These are phyloP conservation scores for Syrrhaptes paradoxus DNA, from an alignment of 2,113 vertebrate species.

Conservation along the genomic window DNA sequence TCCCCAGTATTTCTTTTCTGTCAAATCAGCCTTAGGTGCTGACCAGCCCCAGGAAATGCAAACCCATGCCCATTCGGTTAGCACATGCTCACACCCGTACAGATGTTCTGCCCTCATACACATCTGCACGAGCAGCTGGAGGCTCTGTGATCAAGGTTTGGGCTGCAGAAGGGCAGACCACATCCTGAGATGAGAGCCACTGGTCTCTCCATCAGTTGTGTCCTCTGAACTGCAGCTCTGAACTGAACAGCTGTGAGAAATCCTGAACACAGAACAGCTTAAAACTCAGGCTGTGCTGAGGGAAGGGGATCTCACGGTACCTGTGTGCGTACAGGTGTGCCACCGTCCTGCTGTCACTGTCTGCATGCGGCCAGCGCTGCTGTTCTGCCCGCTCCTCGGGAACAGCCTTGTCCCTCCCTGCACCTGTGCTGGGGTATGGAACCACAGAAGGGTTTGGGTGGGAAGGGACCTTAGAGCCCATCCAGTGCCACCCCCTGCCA, in stretches of 20 bases:
- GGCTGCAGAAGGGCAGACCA: background rate
- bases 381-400: too few species aligned
- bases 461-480: too few species aligned
- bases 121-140: conserved; percentile 4
- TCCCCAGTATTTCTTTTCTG: background rate
- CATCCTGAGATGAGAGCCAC: background rate
- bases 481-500: too few species aligned
- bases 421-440: too few species aligned
- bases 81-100: background rate
- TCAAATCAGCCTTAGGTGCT: background rate
- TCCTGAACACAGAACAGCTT: background rate
- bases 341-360: background rate
- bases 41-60: background rate
- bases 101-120: background rate
- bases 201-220: background rate
- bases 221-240: background rate
- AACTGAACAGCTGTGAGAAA: background rate
- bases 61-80: background rate
- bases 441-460: too few species aligned
- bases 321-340: fast-evolving
- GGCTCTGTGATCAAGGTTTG: background rate
- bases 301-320: background rate
- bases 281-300: fast-evolving
- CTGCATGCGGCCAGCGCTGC: too few species aligned
- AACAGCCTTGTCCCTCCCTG: too few species aligned